A percentile compares a stretch with the other conserved stretches of the same genome.
These are phyloP conservation scores for Aplysia californica DNA, from an alignment of 1,140 invertebrate genomes.

Conservation along the genomic window DNA sequence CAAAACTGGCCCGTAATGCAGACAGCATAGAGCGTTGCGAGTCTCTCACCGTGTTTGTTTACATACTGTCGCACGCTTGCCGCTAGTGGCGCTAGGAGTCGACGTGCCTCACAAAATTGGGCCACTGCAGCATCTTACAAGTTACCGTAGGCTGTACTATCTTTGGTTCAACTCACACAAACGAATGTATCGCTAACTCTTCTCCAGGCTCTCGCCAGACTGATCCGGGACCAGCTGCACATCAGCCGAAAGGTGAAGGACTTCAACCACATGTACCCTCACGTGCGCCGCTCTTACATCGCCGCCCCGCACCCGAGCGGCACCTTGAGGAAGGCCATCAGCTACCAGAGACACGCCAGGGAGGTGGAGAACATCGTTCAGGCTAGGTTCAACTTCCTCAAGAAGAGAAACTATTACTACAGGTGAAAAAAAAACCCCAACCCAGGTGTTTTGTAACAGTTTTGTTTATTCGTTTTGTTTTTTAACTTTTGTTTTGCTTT, in stretches of 20 bases:
- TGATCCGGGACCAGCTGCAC: not conserved
- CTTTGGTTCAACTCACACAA: not conserved
- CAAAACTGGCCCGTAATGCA: too few relatives aligned
- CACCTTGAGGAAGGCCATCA: not conserved
- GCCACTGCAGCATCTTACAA: too few relatives aligned
- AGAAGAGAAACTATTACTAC: constrained; percentile 13
- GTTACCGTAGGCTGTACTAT: too few relatives aligned
- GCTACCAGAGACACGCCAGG: not conserved
- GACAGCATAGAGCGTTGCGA: too few relatives aligned
- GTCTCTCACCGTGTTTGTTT: too few relatives aligned
- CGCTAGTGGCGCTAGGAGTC: too few relatives aligned
- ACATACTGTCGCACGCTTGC: too few relatives aligned
- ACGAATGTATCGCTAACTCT: not conserved
- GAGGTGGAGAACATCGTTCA: not conserved
- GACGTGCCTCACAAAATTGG: too few relatives aligned
- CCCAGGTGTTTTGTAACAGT: too few relatives aligned
- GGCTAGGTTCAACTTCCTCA: not conserved
- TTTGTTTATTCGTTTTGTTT: not conserved
- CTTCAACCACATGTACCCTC: not conserved
- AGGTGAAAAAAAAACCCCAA: too few relatives aligned
- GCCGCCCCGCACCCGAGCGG: not conserved
- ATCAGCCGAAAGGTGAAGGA: not conserved
- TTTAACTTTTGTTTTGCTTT: not conserved
- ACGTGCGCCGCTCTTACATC: not conserved
- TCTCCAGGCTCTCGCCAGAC: not conserved